A percentile compares a stretch with the other conserved stretches of the same genome.
phyloP scores from a whole-genome alignment of 1,140 invertebrate genomes.

The Aphaenogaster rudis region DNA sequence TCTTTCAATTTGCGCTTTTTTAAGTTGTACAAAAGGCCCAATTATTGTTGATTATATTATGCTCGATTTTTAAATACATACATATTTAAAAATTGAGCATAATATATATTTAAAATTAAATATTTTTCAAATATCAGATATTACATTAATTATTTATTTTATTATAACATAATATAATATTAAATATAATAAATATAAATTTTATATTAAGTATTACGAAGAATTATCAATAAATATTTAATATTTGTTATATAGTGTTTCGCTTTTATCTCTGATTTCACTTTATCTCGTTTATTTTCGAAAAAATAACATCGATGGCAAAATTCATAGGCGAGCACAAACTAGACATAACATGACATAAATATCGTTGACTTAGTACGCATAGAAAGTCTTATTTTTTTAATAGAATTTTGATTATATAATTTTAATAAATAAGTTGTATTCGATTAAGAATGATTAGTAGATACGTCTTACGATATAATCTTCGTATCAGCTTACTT shows the following conservation, averaged over 20 bases:
- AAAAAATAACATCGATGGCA: conserved; percentile 24
- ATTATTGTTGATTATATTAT: neutral
- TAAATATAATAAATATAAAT: neutral
- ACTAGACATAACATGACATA: neutral
- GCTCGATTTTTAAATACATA: neutral
- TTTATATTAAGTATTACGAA: neutral
- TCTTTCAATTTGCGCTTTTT: neutral
- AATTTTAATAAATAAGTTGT: conserved; percentile 16
- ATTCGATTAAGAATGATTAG: neutral
- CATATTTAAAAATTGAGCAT: neutral
- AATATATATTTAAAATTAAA: neutral
- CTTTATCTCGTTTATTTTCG: conserved; percentile 32
- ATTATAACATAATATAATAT: neutral
- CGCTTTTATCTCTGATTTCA: conserved; percentile 33
- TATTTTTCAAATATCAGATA: neutral
- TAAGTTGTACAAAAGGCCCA: neutral
- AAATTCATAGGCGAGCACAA: conserved; percentile 24
- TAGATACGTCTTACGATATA: neutral
- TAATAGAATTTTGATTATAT: neutral
- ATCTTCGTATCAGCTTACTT: neutral
- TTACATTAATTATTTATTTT: neutral
- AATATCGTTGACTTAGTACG: neutral
- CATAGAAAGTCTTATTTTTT: neutral
- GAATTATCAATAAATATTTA: neutral
- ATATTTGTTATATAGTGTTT: conserved; percentile 5